Conservation (phyloP, 1,140 invertebrate genomes). For the Trichoplusia ni region DNA sequence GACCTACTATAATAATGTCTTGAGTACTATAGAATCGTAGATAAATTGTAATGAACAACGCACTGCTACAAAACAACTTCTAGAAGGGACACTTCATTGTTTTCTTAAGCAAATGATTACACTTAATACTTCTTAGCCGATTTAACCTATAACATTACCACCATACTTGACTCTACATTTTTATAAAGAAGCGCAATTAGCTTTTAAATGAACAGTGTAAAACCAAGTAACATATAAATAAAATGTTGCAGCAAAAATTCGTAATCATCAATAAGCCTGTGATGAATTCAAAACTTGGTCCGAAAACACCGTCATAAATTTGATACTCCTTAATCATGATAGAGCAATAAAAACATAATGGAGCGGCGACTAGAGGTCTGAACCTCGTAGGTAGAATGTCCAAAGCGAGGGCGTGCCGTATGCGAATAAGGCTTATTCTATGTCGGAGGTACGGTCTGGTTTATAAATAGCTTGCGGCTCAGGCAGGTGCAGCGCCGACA, state of each 20-base stretch:
- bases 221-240: no score
- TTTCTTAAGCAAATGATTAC: neutral
- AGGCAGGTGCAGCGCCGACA: conserved; percentile 65
- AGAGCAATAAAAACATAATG: neutral
- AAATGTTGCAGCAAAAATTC: no score
- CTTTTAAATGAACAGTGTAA: no score
- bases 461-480: conserved; percentile 74
- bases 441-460: conserved; percentile 64
- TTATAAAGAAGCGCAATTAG: no score
- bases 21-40: conserved; percentile 29
- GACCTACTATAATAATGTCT: conserved; percentile 16
- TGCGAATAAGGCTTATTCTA: conserved; percentile 49
- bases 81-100: conserved; percentile 2
- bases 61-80: neutral
- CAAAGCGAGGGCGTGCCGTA: neutral
- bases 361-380: neutral
- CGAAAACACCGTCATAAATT: no score
- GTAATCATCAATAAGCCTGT: no score
- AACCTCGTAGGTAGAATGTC: conserved; percentile 3
- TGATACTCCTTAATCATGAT: no score
- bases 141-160: no score
- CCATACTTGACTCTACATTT: no score
- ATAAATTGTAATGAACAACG: conserved; percentile 40
- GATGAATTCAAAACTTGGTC: no score
- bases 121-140: no score